Base-by-base conservation (phyloP, 2,113 vertebrate species). In the Hemiprocne comata region DNA sequence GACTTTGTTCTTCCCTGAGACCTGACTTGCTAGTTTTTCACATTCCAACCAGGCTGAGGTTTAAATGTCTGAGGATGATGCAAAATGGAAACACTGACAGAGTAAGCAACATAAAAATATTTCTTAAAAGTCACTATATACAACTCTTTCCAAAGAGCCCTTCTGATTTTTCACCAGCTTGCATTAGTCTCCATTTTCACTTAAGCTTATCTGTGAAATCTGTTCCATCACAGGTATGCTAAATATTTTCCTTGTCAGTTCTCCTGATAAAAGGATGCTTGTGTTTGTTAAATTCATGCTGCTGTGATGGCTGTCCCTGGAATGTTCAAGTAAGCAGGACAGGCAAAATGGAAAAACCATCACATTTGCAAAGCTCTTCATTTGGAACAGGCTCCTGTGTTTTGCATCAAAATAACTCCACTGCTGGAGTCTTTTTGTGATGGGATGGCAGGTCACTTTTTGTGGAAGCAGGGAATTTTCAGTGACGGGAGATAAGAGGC, bases 41-140 rank as follows among this genome's bases (percentile, higher is more conserved):
- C 26, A 34, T 74, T 50, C 55, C 25, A 62, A 4, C 23, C n/a
- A 60, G 40, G 38, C 64, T 90, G 85, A 90, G 61, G 31, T 75
- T 61, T 81, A 78, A 60, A 34, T 84, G 58, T 31, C 87, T 80
- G 44, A 90, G 69, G 38, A 31, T 92, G 92, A 96, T 71, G 93
- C 87, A 74, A 86, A 90, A 46, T 93, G 85, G 93, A 96, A 93
- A 93, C 48, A 78, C 1, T 93, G 79, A 86, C 92, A 86, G 69
- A 61, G 15, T 51, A 86, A 84, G 80, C 67, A 85, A 62, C 33
- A 66, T 61, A 28, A 62, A 85, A 85, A 55, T 58, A 54, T 81
- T 79, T 91, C 64, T 76, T 87, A 62, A 24, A 12, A 13, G 18
- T 89, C 66, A 20, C 26, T 62, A 5, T 31, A 28, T 18, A 18